phyloP scores from a whole-genome alignment of 1,140 invertebrate genomes.

The Ceratina calcarata region DNA sequence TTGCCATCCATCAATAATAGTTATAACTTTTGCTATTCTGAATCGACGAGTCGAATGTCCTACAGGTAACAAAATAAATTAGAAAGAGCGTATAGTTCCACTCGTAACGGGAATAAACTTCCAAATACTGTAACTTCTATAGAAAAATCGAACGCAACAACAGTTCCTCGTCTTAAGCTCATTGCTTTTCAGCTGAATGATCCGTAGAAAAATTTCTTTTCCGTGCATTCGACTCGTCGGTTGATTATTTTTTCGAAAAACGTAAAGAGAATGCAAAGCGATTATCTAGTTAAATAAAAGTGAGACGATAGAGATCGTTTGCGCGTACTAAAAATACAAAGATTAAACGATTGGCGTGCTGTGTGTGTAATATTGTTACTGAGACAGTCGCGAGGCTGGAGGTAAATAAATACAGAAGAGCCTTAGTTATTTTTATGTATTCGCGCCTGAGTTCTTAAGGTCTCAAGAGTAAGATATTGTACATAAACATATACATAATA shows the following conservation, averaged over 20 bases:
- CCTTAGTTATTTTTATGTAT: slow-evolving; percentile 59
- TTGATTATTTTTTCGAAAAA: slow-evolving; percentile 10
- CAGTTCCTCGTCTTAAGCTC: slow-evolving; percentile 13
- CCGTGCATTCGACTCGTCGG: slow-evolving; percentile 25
- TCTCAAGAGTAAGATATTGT: slow-evolving; percentile 58
- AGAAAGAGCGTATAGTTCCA: not conserved
- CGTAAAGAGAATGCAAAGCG: not conserved
- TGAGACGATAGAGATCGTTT: not conserved
- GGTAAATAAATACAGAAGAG: slow-evolving; percentile 44
- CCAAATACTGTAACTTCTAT: not conserved
- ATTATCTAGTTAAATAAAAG: not conserved
- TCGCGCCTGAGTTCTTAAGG: slow-evolving; percentile 58
- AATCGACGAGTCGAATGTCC: slow-evolving; percentile 35
- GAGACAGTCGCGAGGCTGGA: slow-evolving; percentile 26
- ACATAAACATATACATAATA: slow-evolving; percentile 59
- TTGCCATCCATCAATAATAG: slow-evolving; percentile 21
- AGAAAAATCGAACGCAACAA: not conserved
- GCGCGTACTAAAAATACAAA: too few species aligned
- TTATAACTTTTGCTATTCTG: slow-evolving; percentile 42
- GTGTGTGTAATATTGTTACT: slow-evolving; percentile 51
- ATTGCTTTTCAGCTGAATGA: too few species aligned
- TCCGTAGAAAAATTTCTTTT: not conserved
- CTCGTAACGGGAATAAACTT: not conserved
- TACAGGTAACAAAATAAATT: not conserved
- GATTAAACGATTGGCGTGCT: slow-evolving; percentile 21